Percentiles rank a stretch among this genome's conserved stretches.
Evolutionary conservation across 2,113 vertebrate species (phyloP).

Genomic region (Phaethon lepturus): DNA sequence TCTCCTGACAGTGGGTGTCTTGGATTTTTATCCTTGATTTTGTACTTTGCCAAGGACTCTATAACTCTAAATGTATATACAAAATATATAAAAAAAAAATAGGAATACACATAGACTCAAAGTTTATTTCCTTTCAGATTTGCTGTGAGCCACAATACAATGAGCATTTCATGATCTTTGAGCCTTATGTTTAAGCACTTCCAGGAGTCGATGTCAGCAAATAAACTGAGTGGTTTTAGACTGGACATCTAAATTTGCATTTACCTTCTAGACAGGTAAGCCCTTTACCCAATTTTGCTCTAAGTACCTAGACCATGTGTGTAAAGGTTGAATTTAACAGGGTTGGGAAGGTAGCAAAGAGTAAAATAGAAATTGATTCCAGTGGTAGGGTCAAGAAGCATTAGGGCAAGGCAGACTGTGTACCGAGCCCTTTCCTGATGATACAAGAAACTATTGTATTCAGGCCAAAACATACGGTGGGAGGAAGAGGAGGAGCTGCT

Average conservation of each 20-base stretch:
- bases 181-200: not conserved
- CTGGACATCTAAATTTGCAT: not conserved
- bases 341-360: not conserved
- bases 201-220: not conserved
- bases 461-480: not conserved
- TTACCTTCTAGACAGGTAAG: not conserved
- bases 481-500: not conserved
- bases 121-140: not conserved
- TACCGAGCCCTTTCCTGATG: not conserved
- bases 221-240: not conserved
- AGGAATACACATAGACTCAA: not conserved
- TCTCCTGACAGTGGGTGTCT: not conserved
- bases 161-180: not conserved
- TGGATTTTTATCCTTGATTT: not conserved
- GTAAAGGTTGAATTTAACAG: not conserved
- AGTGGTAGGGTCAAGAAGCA: not conserved
- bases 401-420: not conserved
- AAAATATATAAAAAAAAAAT: too few species aligned
- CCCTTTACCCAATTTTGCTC: not conserved
- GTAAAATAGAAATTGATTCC: not conserved
- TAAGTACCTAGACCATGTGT: not conserved
- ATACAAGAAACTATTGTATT: not conserved
- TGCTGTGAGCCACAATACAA: not conserved
- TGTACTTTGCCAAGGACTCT: not conserved
- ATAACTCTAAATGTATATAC: fast-evolving